Conservation (phyloP, 2,113 vertebrate species). For the Bucco capensis region DNA sequence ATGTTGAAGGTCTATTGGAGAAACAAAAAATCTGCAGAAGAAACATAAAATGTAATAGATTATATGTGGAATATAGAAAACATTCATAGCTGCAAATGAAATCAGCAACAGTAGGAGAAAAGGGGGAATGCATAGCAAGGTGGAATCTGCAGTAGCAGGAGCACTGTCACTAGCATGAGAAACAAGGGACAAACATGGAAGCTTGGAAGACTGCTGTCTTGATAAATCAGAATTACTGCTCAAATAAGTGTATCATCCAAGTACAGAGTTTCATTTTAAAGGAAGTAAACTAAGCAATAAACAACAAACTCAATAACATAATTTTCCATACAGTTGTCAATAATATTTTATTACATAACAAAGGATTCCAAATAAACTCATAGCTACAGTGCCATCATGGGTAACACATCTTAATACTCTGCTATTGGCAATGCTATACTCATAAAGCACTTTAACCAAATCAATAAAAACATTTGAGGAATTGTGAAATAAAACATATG, state of each 20-base stretch:
- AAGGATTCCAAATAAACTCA: slow-evolving; percentile 25
- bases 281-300: background rate
- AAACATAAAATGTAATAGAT: background rate
- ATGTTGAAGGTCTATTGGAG: too few relatives aligned
- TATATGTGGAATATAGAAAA: background rate
- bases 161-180: background rate
- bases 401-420: slow-evolving; percentile 22
- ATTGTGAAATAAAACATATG: slow-evolving; percentile 51
- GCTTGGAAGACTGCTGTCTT: background rate
- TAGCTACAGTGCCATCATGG: background rate
- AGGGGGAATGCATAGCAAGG: background rate
- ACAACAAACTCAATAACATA: background rate
- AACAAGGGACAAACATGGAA: background rate
- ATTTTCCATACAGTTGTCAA: slow-evolving; percentile 19
- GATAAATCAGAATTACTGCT: background rate
- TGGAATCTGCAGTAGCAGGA: background rate
- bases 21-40: background rate
- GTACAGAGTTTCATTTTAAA: background rate
- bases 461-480: slow-evolving; percentile 34
- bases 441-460: slow-evolving; percentile 10
- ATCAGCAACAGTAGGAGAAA: background rate
- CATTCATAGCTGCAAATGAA: rapidly evolving
- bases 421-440: slow-evolving; percentile 14
- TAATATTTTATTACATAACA: slow-evolving; percentile 21
- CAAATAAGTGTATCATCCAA: background rate